These are phyloP conservation scores for Capromys pilorides DNA, from an alignment of 2,797 vertebrate genomes.

Conservation along the genomic window DNA sequence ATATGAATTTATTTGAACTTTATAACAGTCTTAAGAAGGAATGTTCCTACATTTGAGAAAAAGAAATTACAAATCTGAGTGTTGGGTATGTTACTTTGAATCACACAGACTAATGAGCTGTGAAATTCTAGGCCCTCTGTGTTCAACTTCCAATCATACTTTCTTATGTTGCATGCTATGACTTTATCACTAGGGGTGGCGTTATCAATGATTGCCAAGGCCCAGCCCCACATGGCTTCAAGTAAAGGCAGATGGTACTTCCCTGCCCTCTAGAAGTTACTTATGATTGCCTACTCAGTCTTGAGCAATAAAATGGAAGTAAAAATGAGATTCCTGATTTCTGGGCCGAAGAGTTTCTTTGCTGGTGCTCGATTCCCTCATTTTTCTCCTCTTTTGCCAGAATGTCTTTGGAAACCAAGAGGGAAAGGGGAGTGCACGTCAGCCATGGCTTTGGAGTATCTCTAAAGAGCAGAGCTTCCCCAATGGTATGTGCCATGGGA, in stretches of 20 bases:
- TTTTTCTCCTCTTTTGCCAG: background rate
- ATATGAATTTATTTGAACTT: background rate
- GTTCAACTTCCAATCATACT: background rate
- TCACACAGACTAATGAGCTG: background rate
- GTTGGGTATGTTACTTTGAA: background rate
- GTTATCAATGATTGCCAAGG: background rate
- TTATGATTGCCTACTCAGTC: background rate
- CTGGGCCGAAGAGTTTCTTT: slow-evolving; percentile 25
- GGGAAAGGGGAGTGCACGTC: background rate
- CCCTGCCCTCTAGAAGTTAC: background rate
- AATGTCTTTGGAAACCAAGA: background rate
- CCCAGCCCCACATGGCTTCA: background rate
- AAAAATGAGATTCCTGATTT: background rate
- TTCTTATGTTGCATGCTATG: background rate
- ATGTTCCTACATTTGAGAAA: slow-evolving; percentile 17
- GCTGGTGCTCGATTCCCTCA: background rate
- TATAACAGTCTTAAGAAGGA: background rate
- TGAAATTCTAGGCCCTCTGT: background rate
- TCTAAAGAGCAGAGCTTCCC: background rate
- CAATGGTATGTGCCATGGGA: background rate
- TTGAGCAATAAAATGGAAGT: background rate
- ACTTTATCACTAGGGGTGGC: background rate
- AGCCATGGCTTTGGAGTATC: background rate
- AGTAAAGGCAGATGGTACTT: background rate
- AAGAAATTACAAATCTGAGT: slow-evolving; percentile 9